Base-by-base conservation (phyloP, 2,888 invertebrate genomes). In the Galeruca laticollis region DNA sequence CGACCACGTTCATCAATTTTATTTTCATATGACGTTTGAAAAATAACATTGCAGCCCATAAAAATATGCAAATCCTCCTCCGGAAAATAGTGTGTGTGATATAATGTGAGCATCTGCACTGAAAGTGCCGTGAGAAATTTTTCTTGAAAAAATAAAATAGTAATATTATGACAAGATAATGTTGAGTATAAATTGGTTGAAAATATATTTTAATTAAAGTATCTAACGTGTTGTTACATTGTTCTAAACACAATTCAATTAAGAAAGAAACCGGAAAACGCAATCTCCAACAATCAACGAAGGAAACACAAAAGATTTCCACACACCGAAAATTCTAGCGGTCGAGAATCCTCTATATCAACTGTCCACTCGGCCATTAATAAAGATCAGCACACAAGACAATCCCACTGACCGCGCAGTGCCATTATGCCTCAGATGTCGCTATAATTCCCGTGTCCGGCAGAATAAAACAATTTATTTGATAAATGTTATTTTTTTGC, bases 401-500 rank as follows among this genome's bases (percentile, higher is more conserved):
- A 66, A 66, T 66, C 66, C 66, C 49, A 59, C 26, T 59, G 66
- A 66, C 61, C 51, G 40, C 51, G 47, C 66, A 57, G 18, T 67
- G 56, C 60, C 51, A 33, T 65, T 57, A 52, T 40, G 31, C 60
- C 66, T 43, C 66, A 40, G 70, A 59, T 57, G 57, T 33, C 61
- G 66, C 54, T 49, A 18, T 61, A 61, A 61, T 66, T 66, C 66
- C 54, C 57, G 62, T 40, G 51, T 35, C 59, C 52, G 56, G 54
- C 35, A 54, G 40, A 49, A 63, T 67, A 64, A 64, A 64, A 68
- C 71, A 71, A 62, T 68, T 65, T 61, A 61, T 71, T 57, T 71
- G 71, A 71, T 61, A 68, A 68, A 71, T 70, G 64, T 49, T 57
- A 59, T 72, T 73, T 72, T 73, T 66, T 78, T 77, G 43, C 88